phyloP scores from a whole-genome alignment of 2,888 invertebrate species.

The Ichneumoninae sp. region DNA sequence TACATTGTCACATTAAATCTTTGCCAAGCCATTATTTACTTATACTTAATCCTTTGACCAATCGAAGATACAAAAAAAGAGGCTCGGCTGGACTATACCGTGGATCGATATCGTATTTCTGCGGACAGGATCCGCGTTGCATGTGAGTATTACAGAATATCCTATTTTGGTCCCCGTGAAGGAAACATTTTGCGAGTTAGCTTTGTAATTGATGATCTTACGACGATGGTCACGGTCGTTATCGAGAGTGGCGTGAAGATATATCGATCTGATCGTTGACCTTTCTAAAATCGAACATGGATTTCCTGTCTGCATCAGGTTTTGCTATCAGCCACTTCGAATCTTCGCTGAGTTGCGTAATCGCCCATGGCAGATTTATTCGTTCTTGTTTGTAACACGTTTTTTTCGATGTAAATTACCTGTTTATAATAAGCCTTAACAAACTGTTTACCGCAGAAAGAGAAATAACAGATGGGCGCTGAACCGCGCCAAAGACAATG shows the following conservation, averaged over 20 bases:
- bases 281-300: constrained; percentile 4
- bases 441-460: constrained; percentile 79
- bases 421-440: not conserved
- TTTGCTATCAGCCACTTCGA: not conserved
- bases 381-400: not conserved
- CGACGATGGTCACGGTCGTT: constrained; percentile 5
- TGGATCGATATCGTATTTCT: constrained; percentile 88
- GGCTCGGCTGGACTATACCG: constrained; percentile 82
- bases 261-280: constrained; percentile 23
- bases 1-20: not conserved
- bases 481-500: constrained; percentile 86
- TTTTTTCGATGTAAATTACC: constrained; percentile 6
- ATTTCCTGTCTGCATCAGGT: constrained; percentile 21
- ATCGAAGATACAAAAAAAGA: constrained; percentile 77
- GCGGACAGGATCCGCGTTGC: constrained; percentile 87
- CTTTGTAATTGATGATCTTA: constrained; percentile 25
- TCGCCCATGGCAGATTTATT: not conserved
- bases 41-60: not conserved
- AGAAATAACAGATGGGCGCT: constrained; percentile 86
- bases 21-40: not conserved
- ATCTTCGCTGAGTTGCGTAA: constrained; percentile 12
- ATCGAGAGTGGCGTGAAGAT: not conserved
- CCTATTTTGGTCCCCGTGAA: not conserved
- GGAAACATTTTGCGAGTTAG: constrained; percentile 15
- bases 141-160: constrained; percentile 84